Base-by-base conservation (phyloP, 2,113 vertebrate species). In the Poeciliopsis retropinna region DNA sequence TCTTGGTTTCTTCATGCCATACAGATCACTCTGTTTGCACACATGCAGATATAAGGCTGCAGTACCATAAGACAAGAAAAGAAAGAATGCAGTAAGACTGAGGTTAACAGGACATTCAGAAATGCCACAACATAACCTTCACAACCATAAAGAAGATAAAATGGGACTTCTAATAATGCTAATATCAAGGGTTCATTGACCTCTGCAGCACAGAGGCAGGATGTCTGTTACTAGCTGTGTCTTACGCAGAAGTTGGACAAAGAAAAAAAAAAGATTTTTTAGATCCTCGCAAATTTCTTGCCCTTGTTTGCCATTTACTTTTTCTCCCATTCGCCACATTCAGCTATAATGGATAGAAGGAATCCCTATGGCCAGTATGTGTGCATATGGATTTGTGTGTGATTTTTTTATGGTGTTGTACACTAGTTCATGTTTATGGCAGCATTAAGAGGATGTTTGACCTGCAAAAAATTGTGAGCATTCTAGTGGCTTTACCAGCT, bases 131-230 rank as follows among this genome's bases (percentile, higher is more conserved):
- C 41, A 41, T 60, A 69, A 80, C 76, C 75, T 72, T 71, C 84
- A 86, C 86, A 86, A 73, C 72, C 83, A 79, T 69, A 86, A 81
- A 80, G 84, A 83, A 85, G 83, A 91, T 78, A 83, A 84, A 89
- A 87, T 79, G 29, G 37, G 85, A 90, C 91, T 79, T 84, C 86
- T 81, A 80, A 82, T 87, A 88, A 89, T 87, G 87, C 80, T 89
- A 93, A 90, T 91, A 83, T 76, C 80, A 74, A 76, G 64, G 61
- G 78, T 85, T 87, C 75, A 44, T 75, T 87, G 88, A 79, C 85
- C 86, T 91, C 81, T 86, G 28, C 44, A 84, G 81, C 84, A 74
- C 70, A 1, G 44, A 80, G 84, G 64, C 69, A 51, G 28, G 29
- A 72, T 86, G 88, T 83, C 81, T 78, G 76, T 78, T 83, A 84